Conservation (phyloP, 64 coral and sea anemone genomes). For the Pocillopora verrucosa region DNA sequence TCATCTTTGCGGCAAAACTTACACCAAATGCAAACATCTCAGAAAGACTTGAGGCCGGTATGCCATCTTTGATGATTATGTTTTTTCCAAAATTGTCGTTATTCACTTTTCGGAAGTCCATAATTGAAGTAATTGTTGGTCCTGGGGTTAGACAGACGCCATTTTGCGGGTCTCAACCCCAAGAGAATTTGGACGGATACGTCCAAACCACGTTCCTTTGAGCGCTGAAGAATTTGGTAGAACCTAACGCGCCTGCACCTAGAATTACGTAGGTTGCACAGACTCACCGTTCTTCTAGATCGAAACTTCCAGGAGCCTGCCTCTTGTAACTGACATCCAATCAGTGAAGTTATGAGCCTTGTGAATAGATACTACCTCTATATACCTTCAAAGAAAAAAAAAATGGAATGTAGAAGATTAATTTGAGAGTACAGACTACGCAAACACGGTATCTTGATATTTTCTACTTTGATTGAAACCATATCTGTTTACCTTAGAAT, state of each 20-base stretch:
- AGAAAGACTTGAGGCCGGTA: constrained; percentile 28
- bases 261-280: constrained; percentile 50
- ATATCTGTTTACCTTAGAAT: too few species aligned
- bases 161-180: constrained; percentile 38
- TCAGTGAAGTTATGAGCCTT: constrained; percentile 24
- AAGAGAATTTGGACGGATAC: constrained; percentile 47
- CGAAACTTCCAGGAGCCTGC: constrained; percentile 25
- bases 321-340: constrained; percentile 66
- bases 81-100: not conserved
- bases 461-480: too few species aligned
- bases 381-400: not conserved
- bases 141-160: constrained; percentile 26
- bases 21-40: constrained; percentile 23
- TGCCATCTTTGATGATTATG: constrained; percentile 63
- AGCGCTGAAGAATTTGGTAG: constrained; percentile 64
- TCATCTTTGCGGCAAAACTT: constrained; percentile 9
- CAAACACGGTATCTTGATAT: too few species aligned
- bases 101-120: constrained; percentile 49
- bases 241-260: constrained; percentile 57
- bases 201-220: constrained; percentile 38
- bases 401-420: not conserved
- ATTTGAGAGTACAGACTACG: not conserved
- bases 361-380: constrained; percentile 41
- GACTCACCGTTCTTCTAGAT: constrained; percentile 27
- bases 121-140: constrained; percentile 30